Percentiles rank a stretch among this genome's conserved stretches.
Evolutionary conservation across 2,888 invertebrate species (phyloP).

Genomic region (Leptinotarsa peninsularis): DNA sequence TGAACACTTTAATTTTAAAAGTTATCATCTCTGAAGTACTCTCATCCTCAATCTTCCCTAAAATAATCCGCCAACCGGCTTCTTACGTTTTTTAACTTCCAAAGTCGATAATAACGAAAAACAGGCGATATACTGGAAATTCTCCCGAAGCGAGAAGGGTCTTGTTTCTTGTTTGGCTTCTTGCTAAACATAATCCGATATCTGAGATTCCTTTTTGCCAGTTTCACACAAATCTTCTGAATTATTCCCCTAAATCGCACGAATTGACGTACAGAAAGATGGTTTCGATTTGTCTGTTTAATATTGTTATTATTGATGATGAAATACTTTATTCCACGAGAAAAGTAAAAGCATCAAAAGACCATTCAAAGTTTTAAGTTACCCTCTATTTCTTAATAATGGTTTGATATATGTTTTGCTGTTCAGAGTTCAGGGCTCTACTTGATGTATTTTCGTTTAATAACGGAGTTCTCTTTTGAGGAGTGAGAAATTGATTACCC

Average conservation of each 20-base stretch:
- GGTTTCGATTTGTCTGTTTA: too few species aligned
- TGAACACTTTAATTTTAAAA: too few species aligned
- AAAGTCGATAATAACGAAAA: slow-evolving; percentile 49
- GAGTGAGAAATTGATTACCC: too few species aligned
- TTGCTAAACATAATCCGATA: slow-evolving; percentile 53
- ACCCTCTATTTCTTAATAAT: too few species aligned
- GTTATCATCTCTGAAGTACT: not conserved
- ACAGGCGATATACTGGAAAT: slow-evolving; percentile 1
- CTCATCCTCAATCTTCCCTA: not conserved
- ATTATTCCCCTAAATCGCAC: slow-evolving; percentile 26
- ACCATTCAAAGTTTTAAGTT: too few species aligned
- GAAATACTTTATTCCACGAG: too few species aligned
- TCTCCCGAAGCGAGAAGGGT: slow-evolving; percentile 36
- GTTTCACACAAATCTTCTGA: slow-evolving; percentile 52
- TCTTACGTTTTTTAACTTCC: slow-evolving; percentile 11
- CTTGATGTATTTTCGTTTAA: too few species aligned
- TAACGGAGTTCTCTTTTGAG: too few species aligned
- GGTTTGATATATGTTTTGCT: too few species aligned
- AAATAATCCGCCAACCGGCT: not conserved
- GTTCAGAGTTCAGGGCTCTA: too few species aligned
- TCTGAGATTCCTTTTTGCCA: slow-evolving; percentile 53
- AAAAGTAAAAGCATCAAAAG: too few species aligned
- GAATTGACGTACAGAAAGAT: not conserved
- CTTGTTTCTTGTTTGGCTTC: slow-evolving; percentile 51
- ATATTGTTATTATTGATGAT: too few species aligned